Base-by-base conservation (phyloP, 2,888 invertebrate genomes). In the Hipparchia sbordonii region DNA sequence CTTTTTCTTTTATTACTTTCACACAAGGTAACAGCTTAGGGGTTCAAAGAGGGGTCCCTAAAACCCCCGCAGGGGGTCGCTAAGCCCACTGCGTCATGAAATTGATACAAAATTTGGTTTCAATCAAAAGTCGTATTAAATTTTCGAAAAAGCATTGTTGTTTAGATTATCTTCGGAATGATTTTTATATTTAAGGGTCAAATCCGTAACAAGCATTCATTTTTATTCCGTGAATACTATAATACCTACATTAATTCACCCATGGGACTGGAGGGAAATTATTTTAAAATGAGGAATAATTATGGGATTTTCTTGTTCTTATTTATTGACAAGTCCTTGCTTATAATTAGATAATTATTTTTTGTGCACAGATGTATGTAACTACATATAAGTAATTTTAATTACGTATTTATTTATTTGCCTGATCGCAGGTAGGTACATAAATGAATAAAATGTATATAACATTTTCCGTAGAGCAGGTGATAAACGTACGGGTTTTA, bases 51-150 rank as follows among this genome's bases (percentile, higher is more conserved):
- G 82, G 83, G 84, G 84, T 84, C 84, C 82, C 84, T 81, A 79
- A 77, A 72, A 71, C 78, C 85, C 68, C 87, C 72, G 74, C 86
- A 78, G 88, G 91, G 87, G 88, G 86, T 82, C 86, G 81, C 82
- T 87, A 87, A 89, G 88, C 89, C 87, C 79, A 84, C 85, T 81
- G 85, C 85, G 86, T 85, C 81, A 82, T 87, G 91, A 90, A 91
- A 92, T 90, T 89, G 92, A 92, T 92, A 91, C 91, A 86, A 85
- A 88, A 88, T 87, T 88, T 82, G 82, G 85, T 84, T 86, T 84
- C 81, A 77, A 85, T 88, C 86, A 84, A 88, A 84, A 81, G 81
- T 76, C 80, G 82, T 82, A 87, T 88, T 87, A 86, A 84, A 84
- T 79, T 79, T 81, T 77, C 76, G 51, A 56, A 63, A 63, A 70